These are phyloP conservation scores for Venturia canescens DNA, from an alignment of 1,140 invertebrate genomes.

Conservation along the genomic window DNA sequence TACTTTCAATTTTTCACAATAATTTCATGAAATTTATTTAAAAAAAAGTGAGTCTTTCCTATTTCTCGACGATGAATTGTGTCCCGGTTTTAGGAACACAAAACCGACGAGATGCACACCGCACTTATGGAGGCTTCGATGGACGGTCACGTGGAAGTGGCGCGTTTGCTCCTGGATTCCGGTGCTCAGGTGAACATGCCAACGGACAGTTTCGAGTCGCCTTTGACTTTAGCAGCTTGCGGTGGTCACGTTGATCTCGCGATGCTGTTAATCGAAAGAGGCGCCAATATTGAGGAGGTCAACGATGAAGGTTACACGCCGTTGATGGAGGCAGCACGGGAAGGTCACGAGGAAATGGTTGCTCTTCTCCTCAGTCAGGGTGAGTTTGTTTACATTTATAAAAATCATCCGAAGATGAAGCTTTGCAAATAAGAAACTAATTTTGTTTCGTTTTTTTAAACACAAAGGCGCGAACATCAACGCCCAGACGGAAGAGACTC, in stretches of 20 bases:
- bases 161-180: constrained; percentile 93
- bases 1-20: too few species aligned
- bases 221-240: constrained; percentile 97
- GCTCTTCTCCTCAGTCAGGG: constrained; percentile 94
- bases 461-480: constrained; percentile 94
- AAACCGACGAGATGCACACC: constrained; percentile 99
- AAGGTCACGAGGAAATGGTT: constrained; percentile 99
- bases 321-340: constrained; percentile 98
- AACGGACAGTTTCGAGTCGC: constrained; percentile 99
- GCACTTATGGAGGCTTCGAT: constrained; percentile 99
- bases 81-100: constrained; percentile 85
- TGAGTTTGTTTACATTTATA: constrained; percentile 57
- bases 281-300: constrained; percentile 99
- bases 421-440: too few species aligned
- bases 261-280: constrained; percentile 94
- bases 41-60: constrained; percentile 8
- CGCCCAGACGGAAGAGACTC: constrained; percentile 98
- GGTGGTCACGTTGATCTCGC: constrained; percentile 98
- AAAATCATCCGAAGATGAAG: too few species aligned
- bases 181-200: constrained; percentile 99
- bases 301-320: constrained; percentile 99
- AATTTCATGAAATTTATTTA: background rate
- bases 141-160: constrained; percentile 99
- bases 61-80: constrained; percentile 17
- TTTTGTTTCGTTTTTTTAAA: constrained; percentile 29